Percentiles rank a stretch among this genome's conserved stretches.
Conservation (phyloP, 2,113 vertebrate species). For the Platanista minor region DNA sequence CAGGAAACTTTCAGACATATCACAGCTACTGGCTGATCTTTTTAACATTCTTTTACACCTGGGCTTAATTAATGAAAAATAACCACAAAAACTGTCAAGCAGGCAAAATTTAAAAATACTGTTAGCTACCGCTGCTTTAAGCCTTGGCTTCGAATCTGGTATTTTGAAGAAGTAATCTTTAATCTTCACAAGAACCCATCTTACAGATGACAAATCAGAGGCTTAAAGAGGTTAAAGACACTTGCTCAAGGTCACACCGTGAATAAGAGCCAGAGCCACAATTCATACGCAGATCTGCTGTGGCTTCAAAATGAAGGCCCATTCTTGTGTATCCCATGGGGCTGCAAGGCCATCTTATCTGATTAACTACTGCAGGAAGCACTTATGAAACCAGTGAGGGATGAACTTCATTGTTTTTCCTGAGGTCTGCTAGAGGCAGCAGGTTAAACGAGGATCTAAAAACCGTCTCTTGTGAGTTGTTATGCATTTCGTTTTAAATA, state of each 20-base stretch:
- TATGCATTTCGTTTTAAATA: slow-evolving; percentile 66
- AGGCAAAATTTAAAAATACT: neutral
- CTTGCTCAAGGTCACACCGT: neutral
- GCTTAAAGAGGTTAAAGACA: neutral
- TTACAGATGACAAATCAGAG: neutral
- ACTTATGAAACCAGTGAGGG: neutral
- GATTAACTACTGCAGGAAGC: neutral
- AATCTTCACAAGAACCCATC: neutral
- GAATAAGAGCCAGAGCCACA: neutral
- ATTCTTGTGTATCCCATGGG: neutral
- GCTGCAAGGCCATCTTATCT: neutral
- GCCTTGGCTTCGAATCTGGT: neutral
- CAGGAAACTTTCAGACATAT: neutral
- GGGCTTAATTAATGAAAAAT: neutral
- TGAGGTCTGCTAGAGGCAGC: slow-evolving; percentile 44
- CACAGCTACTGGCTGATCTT: neutral
- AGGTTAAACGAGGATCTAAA: slow-evolving; percentile 56
- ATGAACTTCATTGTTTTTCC: neutral
- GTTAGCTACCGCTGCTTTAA: neutral
- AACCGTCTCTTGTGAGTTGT: slow-evolving; percentile 46
- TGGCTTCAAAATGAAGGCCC: neutral
- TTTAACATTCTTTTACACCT: neutral
- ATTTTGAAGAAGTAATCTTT: neutral
- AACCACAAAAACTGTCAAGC: neutral
- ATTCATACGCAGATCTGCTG: neutral